Conservation (phyloP, 2,113 vertebrate species). For the Oncorhynchus mykiss region DNA sequence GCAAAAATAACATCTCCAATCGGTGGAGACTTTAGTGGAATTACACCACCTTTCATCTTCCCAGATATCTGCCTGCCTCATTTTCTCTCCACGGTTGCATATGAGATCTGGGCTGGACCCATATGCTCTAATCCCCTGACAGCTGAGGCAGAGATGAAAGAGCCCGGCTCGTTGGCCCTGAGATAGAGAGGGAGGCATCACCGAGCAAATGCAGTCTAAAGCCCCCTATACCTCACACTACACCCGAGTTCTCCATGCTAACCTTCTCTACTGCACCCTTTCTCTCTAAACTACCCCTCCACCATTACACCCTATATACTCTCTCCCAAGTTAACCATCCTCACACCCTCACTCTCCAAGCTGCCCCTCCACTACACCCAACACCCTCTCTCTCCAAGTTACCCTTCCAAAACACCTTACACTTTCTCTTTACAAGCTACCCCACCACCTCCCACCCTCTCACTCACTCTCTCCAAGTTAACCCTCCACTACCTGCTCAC, state of each 20-base stretch:
- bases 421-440: too few species aligned
- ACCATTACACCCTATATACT: neutral
- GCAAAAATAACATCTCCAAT: slow-evolving; percentile 28
- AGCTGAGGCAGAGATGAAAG: slow-evolving; percentile 65
- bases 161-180: slow-evolving; percentile 24
- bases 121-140: slow-evolving; percentile 53
- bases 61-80: slow-evolving; percentile 36
- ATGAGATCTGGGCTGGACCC: slow-evolving; percentile 31
- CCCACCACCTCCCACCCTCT: too few species aligned
- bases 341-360: too few species aligned
- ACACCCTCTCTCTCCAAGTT: too few species aligned
- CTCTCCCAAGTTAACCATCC: neutral
- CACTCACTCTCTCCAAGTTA: too few species aligned
- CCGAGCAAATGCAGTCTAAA: slow-evolving; percentile 16
- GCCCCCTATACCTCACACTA: neutral
- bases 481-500: too few species aligned
- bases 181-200: slow-evolving; percentile 31
- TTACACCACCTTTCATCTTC: slow-evolving; percentile 39
- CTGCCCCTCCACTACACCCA: too few species aligned
- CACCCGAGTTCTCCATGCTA: neutral
- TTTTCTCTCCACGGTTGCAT: neutral
- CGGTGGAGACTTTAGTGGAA: slow-evolving; percentile 38
- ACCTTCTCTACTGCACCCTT: neutral
- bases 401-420: too few species aligned
- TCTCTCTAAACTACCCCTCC: too few species aligned